Base-by-base conservation (phyloP, 1,140 invertebrate genomes). In the Coptotermes formosanus region DNA sequence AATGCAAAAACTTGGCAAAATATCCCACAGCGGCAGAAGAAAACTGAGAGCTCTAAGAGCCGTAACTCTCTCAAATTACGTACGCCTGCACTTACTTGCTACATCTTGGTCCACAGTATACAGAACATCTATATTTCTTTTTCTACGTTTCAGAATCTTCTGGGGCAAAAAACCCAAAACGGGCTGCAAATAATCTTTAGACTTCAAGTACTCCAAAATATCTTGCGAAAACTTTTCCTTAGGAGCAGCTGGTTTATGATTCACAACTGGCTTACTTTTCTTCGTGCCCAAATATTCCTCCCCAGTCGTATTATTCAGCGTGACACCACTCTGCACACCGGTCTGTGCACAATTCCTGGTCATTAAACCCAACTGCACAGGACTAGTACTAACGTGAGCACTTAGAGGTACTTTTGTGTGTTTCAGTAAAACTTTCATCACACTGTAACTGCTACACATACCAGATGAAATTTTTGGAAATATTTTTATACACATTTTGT, bases 61-160 rank as follows among this genome's bases (percentile, higher is more conserved):
- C 52, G 3, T 55, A 55, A 55, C 19, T 16, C 52, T 55, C 19
- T 19, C 3, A 16, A 12, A 48, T 6, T 16, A 48, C 14, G 9
- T 7, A 16, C 6, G 19, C 19, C 64, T 75, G n/a, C n/a, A 83
- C 82, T 45, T 43, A 83, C 82, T 43, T 14, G 82, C 82, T 25
- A 52, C 32, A 83, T 83, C 82, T 30, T 38, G 7, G n/a, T 83
- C 82, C n/a, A 52, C 32, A 83, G 48, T 43, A 52, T 83, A 83
- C 3, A 83, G 32, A 44, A 3, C 82, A 83, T 83, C 82, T 83
- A 32, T 32, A 11, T 23, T 25, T 16, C 8, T 19, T 52, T 19
- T 44, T 25, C 11, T 83, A 21, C 82, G 82, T 32, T 83, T 83
- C 43, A 83, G 82, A 83, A 83, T 21, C 82, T 83, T 83, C 32